Evolutionary conservation across 2,797 vertebrate genomes (phyloP).

Genomic region (Lacerta bilineata): DNA sequence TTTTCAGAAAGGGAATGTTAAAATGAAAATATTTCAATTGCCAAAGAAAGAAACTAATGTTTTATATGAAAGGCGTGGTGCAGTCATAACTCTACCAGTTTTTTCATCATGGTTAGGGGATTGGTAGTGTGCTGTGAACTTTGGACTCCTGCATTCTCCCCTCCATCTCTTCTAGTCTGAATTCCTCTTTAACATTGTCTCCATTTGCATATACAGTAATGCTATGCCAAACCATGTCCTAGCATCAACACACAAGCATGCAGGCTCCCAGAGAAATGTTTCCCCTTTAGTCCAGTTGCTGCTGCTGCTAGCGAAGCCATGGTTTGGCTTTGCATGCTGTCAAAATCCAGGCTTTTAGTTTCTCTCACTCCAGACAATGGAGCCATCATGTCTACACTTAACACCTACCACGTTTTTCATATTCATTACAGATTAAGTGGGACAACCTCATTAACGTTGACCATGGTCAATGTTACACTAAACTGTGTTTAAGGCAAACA

Average conservation of each 20-base stretch:
- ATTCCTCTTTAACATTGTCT: no score
- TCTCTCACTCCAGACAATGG: no score
- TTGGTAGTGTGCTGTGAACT: neutral
- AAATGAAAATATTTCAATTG: slow-evolving; percentile 14
- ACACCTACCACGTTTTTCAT: neutral
- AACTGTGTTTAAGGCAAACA: neutral
- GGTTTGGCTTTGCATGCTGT: no score
- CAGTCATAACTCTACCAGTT: neutral
- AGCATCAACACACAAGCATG: no score
- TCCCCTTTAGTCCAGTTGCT: neutral
- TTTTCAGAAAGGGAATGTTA: neutral
- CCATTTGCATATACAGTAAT: no score
- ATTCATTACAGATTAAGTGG: neutral
- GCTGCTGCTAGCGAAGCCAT: no score
- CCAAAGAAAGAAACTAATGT: neutral
- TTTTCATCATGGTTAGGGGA: no score
- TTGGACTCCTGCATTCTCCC: neutral
- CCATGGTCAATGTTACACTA: neutral
- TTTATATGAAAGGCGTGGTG: neutral
- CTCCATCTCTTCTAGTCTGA: neutral
- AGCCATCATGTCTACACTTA: neutral
- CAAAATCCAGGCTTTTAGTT: no score
- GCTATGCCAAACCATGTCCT: no score
- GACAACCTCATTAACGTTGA: neutral
- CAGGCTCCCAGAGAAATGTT: no score